Evolutionary conservation across 2,888 invertebrate genomes (phyloP), one percentile per base, ranked within the genome.

Genomic region (Cryptosula pallasiana): DNA sequence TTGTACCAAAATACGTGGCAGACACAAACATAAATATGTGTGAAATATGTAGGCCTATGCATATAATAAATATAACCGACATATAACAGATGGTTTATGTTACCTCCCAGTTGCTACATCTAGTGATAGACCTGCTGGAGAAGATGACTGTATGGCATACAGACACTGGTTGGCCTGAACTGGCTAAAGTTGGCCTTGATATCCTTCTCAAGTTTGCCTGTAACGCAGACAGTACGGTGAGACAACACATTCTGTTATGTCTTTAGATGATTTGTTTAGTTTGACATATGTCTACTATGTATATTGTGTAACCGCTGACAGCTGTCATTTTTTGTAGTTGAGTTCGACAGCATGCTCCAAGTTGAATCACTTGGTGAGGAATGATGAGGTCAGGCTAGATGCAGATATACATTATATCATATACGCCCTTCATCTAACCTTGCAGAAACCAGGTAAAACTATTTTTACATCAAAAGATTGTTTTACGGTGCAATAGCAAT

Each of bases 81-180:
- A n/a, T n/a, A n/a, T n/a, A n/a, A n/a, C n/a, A n/a, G n/a, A n/a
- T n/a, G n/a, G 9, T 3, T 54, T 16, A 0, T 69, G 34, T 5
- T 29, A 87, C 87, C 1, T 84, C 85, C 0, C 86, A 89, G 85
- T 78, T 89, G 32, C 78, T 89, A 36, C 89, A 89, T 76, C 88
- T 88, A 63, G 85, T 88, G 9, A 79, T 89, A 75, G 86, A 87
- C 0, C 78, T 89, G 35, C 79, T 86, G 63, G 88, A 89, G 78
- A 86, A 86, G 0, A 80, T 89, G 69, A 85, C 87, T 79, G 87
- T 89, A 23, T 89, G 89, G 80, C 88, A 88, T 76, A 86, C 87
- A 63, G 86, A 84, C 27, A 83, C 85, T 1, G 87, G 87, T 75
- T 88, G 88, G 87, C 84, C 86, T 2, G 89, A 89, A 79, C 88